Evolutionary conservation across 2,113 vertebrate genomes (phyloP).

Genomic region (Genyomyrus donnyi): DNA sequence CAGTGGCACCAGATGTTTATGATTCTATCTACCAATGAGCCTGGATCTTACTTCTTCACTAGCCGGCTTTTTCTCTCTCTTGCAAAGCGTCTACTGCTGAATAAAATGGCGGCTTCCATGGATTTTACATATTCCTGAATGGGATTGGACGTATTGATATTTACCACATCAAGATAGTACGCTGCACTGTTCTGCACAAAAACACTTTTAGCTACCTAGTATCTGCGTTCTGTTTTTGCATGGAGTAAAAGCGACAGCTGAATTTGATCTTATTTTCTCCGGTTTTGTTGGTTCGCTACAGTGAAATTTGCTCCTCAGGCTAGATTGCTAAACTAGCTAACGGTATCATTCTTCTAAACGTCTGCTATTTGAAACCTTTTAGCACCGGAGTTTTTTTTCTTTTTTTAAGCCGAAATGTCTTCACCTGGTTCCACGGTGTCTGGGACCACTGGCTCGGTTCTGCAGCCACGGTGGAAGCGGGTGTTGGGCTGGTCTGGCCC

Average conservation of each 20-base stretch:
- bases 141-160: not conserved
- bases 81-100: constrained; percentile 33
- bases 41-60: not conserved
- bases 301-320: not conserved
- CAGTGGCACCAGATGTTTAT: constrained; percentile 27
- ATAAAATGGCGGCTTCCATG: constrained; percentile 54
- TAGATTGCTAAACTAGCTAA: not conserved
- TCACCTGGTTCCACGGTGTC: constrained; percentile 32
- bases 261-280: not conserved
- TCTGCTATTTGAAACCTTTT: not conserved
- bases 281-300: not conserved
- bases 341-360: not conserved
- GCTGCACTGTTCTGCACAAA: not conserved
- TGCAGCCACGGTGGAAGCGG: constrained; percentile 77
- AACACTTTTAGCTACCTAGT: not conserved
- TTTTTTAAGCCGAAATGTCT: constrained; percentile 29
- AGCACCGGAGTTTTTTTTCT: constrained; percentile 24
- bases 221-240: not conserved
- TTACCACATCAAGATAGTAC: not conserved
- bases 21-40: not conserved
- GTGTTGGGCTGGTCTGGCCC: constrained; percentile 76
- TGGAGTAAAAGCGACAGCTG: not conserved
- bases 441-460: constrained; percentile 30
- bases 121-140: constrained; percentile 26
- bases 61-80: constrained; percentile 32